These are phyloP conservation scores for Alcis repandata DNA, from an alignment of 2,888 invertebrate species.

Conservation along the genomic window DNA sequence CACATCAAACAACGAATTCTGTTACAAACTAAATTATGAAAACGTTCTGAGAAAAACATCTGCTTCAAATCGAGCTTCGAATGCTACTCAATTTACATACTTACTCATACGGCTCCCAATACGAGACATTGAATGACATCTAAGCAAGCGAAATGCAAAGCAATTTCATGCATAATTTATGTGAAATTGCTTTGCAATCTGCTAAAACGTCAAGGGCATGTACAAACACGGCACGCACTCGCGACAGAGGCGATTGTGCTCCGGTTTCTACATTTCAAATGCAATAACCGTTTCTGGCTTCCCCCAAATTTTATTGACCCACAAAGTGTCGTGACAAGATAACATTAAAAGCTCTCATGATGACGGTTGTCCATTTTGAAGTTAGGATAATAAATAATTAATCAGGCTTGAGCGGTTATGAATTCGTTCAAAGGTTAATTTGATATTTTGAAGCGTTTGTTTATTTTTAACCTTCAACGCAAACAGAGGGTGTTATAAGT, in stretches of 20 bases:
- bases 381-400: not conserved
- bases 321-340: slow-evolving; percentile 24
- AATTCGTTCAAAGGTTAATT: too few species aligned
- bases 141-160: slow-evolving; percentile 41
- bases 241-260: slow-evolving; percentile 21
- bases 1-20: not conserved
- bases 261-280: slow-evolving; percentile 26
- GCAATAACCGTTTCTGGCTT: slow-evolving; percentile 22
- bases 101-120: slow-evolving; percentile 33
- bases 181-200: slow-evolving; percentile 42
- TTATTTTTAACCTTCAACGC: not conserved
- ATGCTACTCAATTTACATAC: slow-evolving; percentile 38
- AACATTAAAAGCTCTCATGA: slow-evolving; percentile 24
- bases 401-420: not conserved
- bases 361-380: slow-evolving; percentile 20
- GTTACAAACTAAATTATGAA: slow-evolving; percentile 4
- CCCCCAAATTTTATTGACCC: slow-evolving; percentile 26
- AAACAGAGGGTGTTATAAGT: too few species aligned
- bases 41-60: slow-evolving; percentile 22
- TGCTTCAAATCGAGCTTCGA: slow-evolving; percentile 25
- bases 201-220: slow-evolving; percentile 43
- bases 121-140: slow-evolving; percentile 38
- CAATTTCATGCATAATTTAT: slow-evolving; percentile 41
- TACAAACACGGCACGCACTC: slow-evolving; percentile 27
- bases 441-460: too few species aligned